Percentiles rank a stretch among this genome's conserved stretches.
These are phyloP conservation scores for Siderastrea siderea DNA, from an alignment of 92 coral and sea anemone genomes.

Conservation along the genomic window DNA sequence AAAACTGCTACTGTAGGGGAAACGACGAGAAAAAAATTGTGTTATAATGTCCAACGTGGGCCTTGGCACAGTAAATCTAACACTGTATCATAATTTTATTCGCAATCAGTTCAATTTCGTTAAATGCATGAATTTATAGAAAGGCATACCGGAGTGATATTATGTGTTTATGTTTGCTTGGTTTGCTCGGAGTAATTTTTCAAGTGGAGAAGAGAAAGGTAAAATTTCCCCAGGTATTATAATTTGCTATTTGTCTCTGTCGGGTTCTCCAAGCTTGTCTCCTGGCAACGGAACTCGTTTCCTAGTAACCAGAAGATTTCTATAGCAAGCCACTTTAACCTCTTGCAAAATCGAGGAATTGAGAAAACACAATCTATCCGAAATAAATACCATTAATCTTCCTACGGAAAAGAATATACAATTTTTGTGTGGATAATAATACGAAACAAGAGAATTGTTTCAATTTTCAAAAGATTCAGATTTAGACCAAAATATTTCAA, in stretches of 20 bases:
- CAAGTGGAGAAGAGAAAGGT: background rate
- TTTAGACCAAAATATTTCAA: conserved; percentile 26
- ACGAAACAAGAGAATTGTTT: background rate
- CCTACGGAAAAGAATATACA: conserved; percentile 22
- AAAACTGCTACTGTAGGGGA: background rate
- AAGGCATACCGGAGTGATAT: background rate
- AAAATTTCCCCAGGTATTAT: too few species aligned
- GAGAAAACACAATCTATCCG: background rate
- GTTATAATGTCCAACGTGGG: background rate
- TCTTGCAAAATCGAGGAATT: background rate
- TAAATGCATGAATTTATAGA: conserved; percentile 9
- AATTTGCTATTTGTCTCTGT: background rate
- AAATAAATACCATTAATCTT: conserved; percentile 9
- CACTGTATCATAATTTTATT: background rate
- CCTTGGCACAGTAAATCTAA: background rate
- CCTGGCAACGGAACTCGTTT: conserved; percentile 5
- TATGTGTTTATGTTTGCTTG: background rate
- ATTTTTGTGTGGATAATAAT: conserved; percentile 3
- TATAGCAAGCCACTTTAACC: conserved; percentile 8
- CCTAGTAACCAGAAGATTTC: background rate
- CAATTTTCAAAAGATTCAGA: conserved; percentile 25
- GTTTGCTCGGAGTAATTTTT: background rate
- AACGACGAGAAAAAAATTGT: background rate
- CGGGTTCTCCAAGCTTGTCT: background rate
- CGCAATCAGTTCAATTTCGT: background rate